phyloP scores from a whole-genome alignment of 2,797 vertebrate genomes.

The Hydrophis major region DNA sequence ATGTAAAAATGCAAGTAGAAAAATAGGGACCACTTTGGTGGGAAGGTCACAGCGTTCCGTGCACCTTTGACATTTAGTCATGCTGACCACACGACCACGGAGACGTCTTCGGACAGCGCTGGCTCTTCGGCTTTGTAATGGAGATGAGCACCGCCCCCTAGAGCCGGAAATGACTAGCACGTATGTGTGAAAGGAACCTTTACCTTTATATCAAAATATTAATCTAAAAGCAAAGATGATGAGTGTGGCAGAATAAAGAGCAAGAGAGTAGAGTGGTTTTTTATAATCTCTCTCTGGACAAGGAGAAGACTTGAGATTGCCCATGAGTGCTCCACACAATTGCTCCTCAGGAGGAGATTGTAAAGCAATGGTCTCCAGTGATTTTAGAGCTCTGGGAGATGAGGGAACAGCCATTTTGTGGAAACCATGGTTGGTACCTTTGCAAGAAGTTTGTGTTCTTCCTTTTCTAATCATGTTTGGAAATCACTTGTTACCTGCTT shows the following conservation, averaged over 20 bases:
- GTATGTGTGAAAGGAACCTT: too few relatives aligned
- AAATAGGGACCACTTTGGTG: too few relatives aligned
- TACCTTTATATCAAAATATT: neutral
- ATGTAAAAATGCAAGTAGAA: too few relatives aligned
- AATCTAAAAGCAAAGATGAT: neutral
- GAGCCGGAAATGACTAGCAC: too few relatives aligned
- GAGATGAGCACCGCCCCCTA: too few relatives aligned
- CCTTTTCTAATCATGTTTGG: neutral
- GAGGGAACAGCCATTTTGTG: neutral
- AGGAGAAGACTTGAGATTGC: neutral
- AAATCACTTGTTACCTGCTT: neutral
- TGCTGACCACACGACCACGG: too few relatives aligned
- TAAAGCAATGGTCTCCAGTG: neutral
- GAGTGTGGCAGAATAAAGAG: neutral
- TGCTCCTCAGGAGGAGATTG: neutral
- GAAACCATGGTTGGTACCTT: neutral
- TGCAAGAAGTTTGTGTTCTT: neutral
- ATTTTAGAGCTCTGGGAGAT: neutral
- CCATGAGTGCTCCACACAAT: neutral
- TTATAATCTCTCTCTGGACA: neutral
- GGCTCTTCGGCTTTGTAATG: too few relatives aligned
- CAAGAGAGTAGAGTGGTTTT: neutral
- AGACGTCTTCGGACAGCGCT: too few relatives aligned
- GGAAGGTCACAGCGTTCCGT: too few relatives aligned
- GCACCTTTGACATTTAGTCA: too few relatives aligned